A percentile compares a stretch with the other conserved stretches of the same genome.
Evolutionary conservation across 2,888 invertebrate species (phyloP).

Genomic region (Archips crataeganus): DNA sequence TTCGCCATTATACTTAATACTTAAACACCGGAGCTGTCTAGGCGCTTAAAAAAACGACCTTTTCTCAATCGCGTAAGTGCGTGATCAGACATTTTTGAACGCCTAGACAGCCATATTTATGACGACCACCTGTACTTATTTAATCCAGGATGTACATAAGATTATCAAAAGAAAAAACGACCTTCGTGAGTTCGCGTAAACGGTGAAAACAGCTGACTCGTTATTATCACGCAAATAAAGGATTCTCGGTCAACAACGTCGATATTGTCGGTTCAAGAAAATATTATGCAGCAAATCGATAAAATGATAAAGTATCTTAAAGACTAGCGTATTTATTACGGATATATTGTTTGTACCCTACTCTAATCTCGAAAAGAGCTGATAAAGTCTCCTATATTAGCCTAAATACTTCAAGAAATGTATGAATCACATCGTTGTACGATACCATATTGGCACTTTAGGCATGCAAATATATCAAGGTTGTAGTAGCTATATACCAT

Average conservation of each 20-base stretch:
- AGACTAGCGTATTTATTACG: neutral
- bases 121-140: no score
- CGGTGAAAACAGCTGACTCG: neutral
- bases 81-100: no score
- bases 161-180: neutral
- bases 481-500: neutral
- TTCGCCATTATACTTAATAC: no score
- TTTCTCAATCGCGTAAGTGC: no score
- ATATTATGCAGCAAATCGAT: neutral
- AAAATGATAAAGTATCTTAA: neutral
- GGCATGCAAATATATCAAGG: conserved; percentile 9
- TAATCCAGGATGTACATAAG: no score
- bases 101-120: no score
- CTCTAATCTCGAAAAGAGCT: neutral
- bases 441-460: neutral
- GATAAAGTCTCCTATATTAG: neutral
- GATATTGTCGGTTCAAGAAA: neutral
- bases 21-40: no score
- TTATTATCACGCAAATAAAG: neutral
- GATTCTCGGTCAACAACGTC: neutral
- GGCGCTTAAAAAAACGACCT: no score
- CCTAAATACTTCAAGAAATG: neutral
- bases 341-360: neutral
- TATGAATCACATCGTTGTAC: neutral
- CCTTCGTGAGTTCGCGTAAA: neutral